phyloP scores from a whole-genome alignment of 2,888 invertebrate genomes.

The Oscheius myriophilus region DNA sequence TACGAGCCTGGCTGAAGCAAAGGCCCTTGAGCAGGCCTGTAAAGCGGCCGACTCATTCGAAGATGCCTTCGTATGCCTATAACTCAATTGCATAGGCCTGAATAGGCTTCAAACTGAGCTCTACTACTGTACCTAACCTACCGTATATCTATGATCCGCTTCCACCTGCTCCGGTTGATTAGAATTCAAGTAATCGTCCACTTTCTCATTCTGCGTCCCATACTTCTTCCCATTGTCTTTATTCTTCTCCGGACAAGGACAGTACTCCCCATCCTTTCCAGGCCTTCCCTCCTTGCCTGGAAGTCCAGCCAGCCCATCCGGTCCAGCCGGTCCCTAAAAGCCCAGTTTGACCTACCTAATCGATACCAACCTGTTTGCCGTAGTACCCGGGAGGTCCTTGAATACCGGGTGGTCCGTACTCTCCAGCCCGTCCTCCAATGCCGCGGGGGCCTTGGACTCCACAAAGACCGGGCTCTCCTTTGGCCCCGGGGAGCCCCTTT shows the following conservation, averaged over 20 bases:
- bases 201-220: neutral
- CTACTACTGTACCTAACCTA: too few species aligned
- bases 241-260: conserved; percentile 19
- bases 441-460: conserved; percentile 27
- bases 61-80: too few species aligned
- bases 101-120: too few species aligned
- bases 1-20: too few species aligned
- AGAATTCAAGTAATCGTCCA: conserved; percentile 8
- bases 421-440: conserved; percentile 23
- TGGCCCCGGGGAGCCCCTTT: neutral
- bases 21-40: too few species aligned
- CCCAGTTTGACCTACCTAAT: too few species aligned
- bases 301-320: conserved; percentile 18
- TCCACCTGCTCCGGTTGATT: conserved; percentile 8
- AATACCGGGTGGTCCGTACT: conserved; percentile 24
- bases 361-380: neutral
- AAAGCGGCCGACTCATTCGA: too few species aligned
- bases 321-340: conserved; percentile 15
- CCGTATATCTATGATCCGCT: conserved; percentile 5
- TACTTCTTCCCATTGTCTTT: neutral
- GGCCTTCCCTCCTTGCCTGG: conserved; percentile 13
- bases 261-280: conserved; percentile 24
- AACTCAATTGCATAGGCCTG: too few species aligned
- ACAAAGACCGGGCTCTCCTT: conserved; percentile 5
- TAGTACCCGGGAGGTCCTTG: conserved; percentile 5